These are phyloP conservation scores for Lasioglossum calceatum DNA, from an alignment of 2,888 invertebrate species.

Conservation along the genomic window DNA sequence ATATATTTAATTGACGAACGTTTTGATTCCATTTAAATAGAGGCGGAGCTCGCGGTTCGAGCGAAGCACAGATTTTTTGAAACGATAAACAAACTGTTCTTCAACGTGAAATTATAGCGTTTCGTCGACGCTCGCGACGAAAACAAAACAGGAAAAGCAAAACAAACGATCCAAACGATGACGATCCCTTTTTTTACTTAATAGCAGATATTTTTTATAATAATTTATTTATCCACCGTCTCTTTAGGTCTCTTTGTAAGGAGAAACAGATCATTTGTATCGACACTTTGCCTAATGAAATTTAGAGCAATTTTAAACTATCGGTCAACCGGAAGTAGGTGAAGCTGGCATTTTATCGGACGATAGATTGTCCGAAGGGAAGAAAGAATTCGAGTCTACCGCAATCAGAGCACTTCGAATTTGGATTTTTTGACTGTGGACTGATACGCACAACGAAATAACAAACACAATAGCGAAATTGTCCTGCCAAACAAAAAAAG, in stretches of 20 bases:
- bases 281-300: constrained; percentile 47
- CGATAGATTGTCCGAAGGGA: constrained; percentile 30
- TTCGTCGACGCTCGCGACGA: constrained; percentile 15
- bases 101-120: constrained; percentile 31
- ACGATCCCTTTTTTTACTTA: constrained; percentile 57
- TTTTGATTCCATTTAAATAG: constrained; percentile 47
- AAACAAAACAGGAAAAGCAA: constrained; percentile 5
- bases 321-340: constrained; percentile 40
- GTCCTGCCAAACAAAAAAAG: constrained; percentile 39
- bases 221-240: constrained; percentile 64
- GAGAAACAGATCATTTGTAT: constrained; percentile 26
- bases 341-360: constrained; percentile 33
- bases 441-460: constrained; percentile 69
- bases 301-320: constrained; percentile 35
- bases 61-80: constrained; percentile 36
- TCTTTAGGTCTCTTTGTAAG: constrained; percentile 45
- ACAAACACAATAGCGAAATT: constrained; percentile 46
- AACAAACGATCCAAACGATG: constrained; percentile 30
- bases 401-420: constrained; percentile 36
- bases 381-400: constrained; percentile 27
- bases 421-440: constrained; percentile 42
- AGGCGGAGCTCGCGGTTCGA: constrained; percentile 23
- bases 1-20: constrained; percentile 66
- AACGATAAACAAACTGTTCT: constrained; percentile 13
- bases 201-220: constrained; percentile 62